These are phyloP conservation scores for Smutsia temminckii DNA, from an alignment of 2,797 vertebrate species.

Conservation along the genomic window DNA sequence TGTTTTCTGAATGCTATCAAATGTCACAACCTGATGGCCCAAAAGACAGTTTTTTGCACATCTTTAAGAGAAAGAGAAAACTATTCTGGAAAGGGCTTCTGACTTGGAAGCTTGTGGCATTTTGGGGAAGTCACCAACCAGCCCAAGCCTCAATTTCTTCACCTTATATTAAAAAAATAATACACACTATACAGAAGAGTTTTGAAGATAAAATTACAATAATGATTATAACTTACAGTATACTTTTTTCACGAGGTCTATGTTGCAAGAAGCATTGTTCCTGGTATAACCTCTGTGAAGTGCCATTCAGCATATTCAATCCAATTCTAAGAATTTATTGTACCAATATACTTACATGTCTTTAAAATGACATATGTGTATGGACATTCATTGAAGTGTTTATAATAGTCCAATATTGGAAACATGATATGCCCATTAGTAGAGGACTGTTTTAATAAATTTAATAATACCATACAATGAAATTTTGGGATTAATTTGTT, in stretches of 20 bases:
- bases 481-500: neutral
- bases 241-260: neutral
- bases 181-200: neutral
- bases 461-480: neutral
- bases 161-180: neutral
- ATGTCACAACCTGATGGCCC: neutral
- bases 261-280: neutral
- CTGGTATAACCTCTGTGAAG: neutral
- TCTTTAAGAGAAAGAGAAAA: neutral
- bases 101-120: neutral
- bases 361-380: neutral
- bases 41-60: neutral
- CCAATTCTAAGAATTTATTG: neutral
- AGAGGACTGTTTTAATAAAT: neutral
- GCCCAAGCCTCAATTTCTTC: neutral
- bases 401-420: neutral
- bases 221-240: neutral
- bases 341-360: neutral
- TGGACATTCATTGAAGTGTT: neutral
- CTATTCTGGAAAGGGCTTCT: neutral
- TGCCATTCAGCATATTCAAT: neutral
- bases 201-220: conserved; percentile 7
- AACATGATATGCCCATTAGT: neutral
- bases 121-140: neutral
- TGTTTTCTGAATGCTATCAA: neutral